These are phyloP conservation scores for Staurois parvus DNA, from an alignment of 2,797 vertebrate genomes.

Conservation along the genomic window DNA sequence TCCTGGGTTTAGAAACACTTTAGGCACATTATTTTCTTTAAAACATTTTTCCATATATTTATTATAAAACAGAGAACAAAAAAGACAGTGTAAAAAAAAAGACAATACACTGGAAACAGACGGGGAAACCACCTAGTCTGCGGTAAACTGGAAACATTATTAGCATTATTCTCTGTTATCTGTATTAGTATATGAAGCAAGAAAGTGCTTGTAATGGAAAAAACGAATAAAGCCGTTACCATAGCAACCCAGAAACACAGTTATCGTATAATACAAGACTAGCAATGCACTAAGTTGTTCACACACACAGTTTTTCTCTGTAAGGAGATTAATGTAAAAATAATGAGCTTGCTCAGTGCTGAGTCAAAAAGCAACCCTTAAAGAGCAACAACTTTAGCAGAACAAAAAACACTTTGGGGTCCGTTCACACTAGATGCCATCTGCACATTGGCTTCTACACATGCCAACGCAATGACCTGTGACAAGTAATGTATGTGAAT, in stretches of 20 bases:
- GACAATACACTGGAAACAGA: background rate
- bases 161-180: slow-evolving; percentile 7
- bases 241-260: slow-evolving; percentile 22
- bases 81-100: background rate
- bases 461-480: too few species aligned
- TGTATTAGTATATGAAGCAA: background rate
- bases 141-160: background rate
- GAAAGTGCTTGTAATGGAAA: slow-evolving; percentile 33
- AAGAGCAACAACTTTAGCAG: too few species aligned
- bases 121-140: too few species aligned
- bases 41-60: too few species aligned
- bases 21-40: too few species aligned
- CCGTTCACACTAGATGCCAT: too few species aligned
- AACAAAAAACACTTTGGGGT: too few species aligned
- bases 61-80: background rate
- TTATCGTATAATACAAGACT: slow-evolving; percentile 5
- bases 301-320: slow-evolving; percentile 9
- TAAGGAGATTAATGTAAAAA: slow-evolving; percentile 50
- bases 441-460: too few species aligned
- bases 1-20: too few species aligned
- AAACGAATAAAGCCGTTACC: slow-evolving; percentile 44
- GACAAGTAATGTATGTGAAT: too few species aligned
- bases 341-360: background rate
- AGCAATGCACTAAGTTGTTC: slow-evolving; percentile 4
- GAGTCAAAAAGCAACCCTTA: background rate